These are phyloP conservation scores for Tor tambroides DNA, from an alignment of 2,113 vertebrate genomes.

Conservation along the genomic window DNA sequence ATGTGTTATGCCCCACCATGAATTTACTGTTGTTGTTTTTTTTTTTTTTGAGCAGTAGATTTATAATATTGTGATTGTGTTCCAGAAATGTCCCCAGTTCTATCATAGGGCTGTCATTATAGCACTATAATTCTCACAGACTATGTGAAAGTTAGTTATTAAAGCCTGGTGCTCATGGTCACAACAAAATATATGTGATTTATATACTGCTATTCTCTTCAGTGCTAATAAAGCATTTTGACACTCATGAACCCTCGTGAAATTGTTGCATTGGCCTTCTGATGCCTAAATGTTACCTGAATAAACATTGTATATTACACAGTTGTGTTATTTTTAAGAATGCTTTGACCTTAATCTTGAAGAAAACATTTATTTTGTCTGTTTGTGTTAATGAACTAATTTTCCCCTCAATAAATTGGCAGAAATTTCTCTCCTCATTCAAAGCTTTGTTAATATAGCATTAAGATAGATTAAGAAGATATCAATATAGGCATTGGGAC, in stretches of 20 bases:
- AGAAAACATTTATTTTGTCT: not conserved
- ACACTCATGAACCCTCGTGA: not conserved
- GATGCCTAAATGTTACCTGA: not conserved
- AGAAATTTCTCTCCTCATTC: not conserved
- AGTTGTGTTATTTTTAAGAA: not conserved
- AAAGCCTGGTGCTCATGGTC: conserved; percentile 10
- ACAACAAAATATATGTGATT: conserved; percentile 3
- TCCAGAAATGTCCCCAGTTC: not conserved
- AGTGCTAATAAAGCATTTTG: conserved; percentile 10
- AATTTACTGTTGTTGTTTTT: not conserved
- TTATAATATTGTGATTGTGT: not conserved
- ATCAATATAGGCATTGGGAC: not conserved
- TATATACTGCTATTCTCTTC: not conserved
- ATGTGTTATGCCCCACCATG: not conserved
- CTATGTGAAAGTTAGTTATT: conserved; percentile 21
- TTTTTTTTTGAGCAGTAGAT: not conserved
- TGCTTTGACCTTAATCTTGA: not conserved
- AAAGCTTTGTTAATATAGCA: not conserved
- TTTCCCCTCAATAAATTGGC: not conserved
- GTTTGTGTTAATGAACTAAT: not conserved
- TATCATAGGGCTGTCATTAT: conserved; percentile 28
- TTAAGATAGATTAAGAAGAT: not conserved
- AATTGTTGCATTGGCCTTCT: not conserved
- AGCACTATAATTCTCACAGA: not conserved
- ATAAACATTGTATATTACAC: not conserved